phyloP scores from a whole-genome alignment of 2,113 vertebrate species.

The Protobothrops flavoviridis region DNA sequence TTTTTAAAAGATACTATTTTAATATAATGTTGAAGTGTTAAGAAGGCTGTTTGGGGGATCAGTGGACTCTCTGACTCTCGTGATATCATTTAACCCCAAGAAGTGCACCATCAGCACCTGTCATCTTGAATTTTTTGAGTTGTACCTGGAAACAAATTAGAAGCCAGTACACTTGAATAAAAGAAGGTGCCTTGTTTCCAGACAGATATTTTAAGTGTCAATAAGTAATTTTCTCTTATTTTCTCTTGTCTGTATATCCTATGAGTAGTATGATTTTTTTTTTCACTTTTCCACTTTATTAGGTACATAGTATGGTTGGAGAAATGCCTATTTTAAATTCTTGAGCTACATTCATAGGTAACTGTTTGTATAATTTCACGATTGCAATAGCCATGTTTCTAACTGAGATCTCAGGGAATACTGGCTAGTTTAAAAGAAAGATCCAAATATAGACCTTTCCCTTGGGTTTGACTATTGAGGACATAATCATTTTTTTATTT shows the following conservation, averaged over 20 bases:
- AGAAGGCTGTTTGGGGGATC: not conserved
- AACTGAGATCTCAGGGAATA: not conserved
- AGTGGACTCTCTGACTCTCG: not conserved
- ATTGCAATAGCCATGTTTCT: not conserved
- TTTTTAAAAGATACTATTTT: not conserved
- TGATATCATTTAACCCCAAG: not conserved
- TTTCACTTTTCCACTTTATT: not conserved
- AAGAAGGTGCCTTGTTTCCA: not conserved
- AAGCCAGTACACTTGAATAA: not conserved
- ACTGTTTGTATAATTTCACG: not conserved
- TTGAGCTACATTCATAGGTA: not conserved
- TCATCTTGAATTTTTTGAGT: not conserved
- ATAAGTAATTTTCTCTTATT: not conserved
- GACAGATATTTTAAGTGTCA: not conserved
- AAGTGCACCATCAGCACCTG: not conserved
- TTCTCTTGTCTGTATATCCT: not conserved
- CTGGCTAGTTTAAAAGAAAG: not conserved
- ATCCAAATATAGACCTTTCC: not conserved
- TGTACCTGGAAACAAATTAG: not conserved
- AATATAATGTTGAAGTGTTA: not conserved
- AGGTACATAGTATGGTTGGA: not conserved
- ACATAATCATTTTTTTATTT: not conserved
- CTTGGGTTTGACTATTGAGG: not conserved
- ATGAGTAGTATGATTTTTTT: not conserved
- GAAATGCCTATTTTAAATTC: not conserved